These are phyloP conservation scores for Himalopsyche kuldschensis DNA, from an alignment of 2,888 invertebrate genomes.

Conservation along the genomic window DNA sequence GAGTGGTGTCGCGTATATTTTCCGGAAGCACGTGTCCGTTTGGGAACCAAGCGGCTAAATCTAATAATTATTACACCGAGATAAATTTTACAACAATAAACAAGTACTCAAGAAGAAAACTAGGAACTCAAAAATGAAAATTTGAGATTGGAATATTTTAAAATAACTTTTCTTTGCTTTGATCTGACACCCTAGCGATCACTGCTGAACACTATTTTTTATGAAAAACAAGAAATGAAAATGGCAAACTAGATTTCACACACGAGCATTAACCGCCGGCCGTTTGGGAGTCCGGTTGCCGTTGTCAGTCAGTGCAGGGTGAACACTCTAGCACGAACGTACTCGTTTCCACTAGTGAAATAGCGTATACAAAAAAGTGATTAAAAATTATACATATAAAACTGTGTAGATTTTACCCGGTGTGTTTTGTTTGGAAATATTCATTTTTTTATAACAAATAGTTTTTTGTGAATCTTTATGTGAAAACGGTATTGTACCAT, in stretches of 20 bases:
- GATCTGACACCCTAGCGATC: neutral
- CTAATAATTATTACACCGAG: no score
- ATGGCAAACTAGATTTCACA: neutral
- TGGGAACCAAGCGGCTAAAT: no score
- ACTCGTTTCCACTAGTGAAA: neutral
- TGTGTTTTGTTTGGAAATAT: neutral
- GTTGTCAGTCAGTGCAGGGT: neutral
- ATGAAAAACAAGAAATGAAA: neutral
- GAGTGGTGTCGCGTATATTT: no score
- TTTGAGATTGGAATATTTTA: no score
- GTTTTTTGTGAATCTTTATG: no score
- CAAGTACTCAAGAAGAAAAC: no score
- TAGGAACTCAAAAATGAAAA: no score
- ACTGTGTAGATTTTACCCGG: neutral
- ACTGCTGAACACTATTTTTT: neutral
- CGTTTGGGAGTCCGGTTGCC: neutral
- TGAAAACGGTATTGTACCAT: no score
- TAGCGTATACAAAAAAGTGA: neutral
- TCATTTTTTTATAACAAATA: no score
- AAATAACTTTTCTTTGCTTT: no score
- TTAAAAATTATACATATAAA: neutral
- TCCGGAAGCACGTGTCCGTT: no score
- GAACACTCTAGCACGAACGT: neutral
- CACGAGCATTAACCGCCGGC: neutral
- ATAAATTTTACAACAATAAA: no score